Base-by-base conservation (phyloP, 2,888 invertebrate genomes). In the Rhimphoctona megacephalus region DNA sequence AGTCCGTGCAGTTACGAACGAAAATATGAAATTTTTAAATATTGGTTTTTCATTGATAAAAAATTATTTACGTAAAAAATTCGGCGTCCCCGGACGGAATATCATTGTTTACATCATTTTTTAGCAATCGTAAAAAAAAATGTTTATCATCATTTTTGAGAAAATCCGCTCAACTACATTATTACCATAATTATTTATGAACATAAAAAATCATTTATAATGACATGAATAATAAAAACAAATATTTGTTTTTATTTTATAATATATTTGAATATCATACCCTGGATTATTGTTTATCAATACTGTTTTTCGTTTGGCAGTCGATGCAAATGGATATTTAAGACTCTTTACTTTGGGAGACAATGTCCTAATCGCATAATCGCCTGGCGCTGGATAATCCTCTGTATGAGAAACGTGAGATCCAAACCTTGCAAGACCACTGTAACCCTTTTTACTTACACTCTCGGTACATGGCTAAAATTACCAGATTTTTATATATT, bases 381-480 rank as follows among this genome's bases (percentile, higher is more conserved):
- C 87, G 17, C 88, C 89, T 43, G 93, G 91, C 3, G 91, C 91
- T 74, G 92, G 92, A 89, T 85, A 88, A 85, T 91, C 90, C 74
- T 93, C 88, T 14, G 36, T 82, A 11, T 85, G 70, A 61, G 80
- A 33, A 43, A 89, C 43, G 17, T 74, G 64, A 25, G 67, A 76
- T 14, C 79, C 81, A 74, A 89, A 91, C 87, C 90, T 90, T 5
- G 91, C 92, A 33, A 93, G 83, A 3, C 93, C 93, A 76, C 93
- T 90, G 85, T 92, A 93, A 11, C 93, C 93, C 86, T 88, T 92
- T 83, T 87, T 92, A 82, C 93, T 93, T 19, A 93, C 89, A 72
- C 92, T 92, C 57, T 86, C 79, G 33, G 78, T 66, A 79, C 91
- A 90, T 22, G 93, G 93, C 93, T 93, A 83, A 36, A 85, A 86